Evolutionary conservation across 2,888 invertebrate species (phyloP), one percentile per base, ranked within the genome.

Genomic region (Sylvicola fuscatus): DNA sequence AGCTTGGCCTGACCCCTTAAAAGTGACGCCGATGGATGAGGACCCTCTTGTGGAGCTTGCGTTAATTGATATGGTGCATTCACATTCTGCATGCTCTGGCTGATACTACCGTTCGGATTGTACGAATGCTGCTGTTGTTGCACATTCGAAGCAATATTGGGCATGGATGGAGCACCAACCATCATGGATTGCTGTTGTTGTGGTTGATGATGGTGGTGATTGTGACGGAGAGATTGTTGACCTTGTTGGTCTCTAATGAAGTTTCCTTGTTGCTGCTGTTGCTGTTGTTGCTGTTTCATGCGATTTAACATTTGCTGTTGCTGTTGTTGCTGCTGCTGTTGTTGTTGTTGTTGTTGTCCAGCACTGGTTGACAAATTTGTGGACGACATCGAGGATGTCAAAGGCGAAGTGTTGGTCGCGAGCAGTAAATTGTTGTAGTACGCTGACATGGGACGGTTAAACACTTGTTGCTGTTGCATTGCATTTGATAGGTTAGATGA

Each of bases 1-100:
- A 81, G 60, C 51, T 81, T 76, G 0, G 75, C 75, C 31, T 66
- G 60, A 2, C 70, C 66, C 16, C 49, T 56, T 0, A 53, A 27
- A 1, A 39, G 28, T 5, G 38, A 38, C 12, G 39, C 28, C 31
- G 44, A 50, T 33, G 40, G 45, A 42, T 21, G 48, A 44, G 35
- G 50, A 37, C 44, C 52, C 46, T 29, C 49, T 42, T 14, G 50
- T 42, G 14, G 46, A 45, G 32, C 49, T 44, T 38, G 54, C 45
- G 34, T 17, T 21, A 31, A 37, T 17, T 14, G 32, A 14, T 29
- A 26, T n/a, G 16, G 14, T 16, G 15, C 15, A 12, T 14, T n/a
- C 11, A 16, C 8, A 15, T n/a, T 13, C n/a, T 29, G 34, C 34
- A 12, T 10, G n/a, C n/a, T 15, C 6, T 34, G 34, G 11, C 10